Evolutionary conservation across 2,888 invertebrate species (phyloP), one percentile per base, ranked within the genome.

Genomic region (Belgica antarctica): DNA sequence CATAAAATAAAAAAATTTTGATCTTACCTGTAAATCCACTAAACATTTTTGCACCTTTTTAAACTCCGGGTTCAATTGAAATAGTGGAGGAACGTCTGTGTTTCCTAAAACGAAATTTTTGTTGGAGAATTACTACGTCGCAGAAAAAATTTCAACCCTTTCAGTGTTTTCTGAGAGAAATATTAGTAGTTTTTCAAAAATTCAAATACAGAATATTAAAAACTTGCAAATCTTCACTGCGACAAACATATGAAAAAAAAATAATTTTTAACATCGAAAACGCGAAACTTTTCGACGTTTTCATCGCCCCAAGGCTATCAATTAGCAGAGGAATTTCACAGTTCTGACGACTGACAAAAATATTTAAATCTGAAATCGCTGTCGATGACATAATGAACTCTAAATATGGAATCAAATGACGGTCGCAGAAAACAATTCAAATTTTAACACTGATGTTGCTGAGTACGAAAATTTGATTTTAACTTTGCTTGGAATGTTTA

Each of bases 11-110:
- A 52, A 15, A 15, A 47, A 24, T 10, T 19, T 57, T 19, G 2
- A 19, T 57, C 52, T 52, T 15, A 69, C 68, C 68, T 69, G 68
- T 69, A 19, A 69, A 57, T 69, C 68, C 68, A 24, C 68, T 69
- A 59, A 69, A 69, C 68, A 69, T 69, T 69, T 69, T 69, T 46
- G 15, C 15, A 2, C 7, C 2, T 52, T 52, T 5, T 2, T 19
- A 3, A 2, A 7, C 34, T 52, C 7, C 7, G 17, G n/a, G 7
- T 52, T 22, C 52, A 22, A 8, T 22, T 52, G 2, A 22, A 22
- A 19, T 12, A 4, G 17, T 52, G 52, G 15, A n/a, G 8, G 46
- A 41, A 2, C 12, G 17, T 52, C 52, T n/a, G n/a, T n/a, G n/a
- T n/a, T 22, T 52, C 52, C 52, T 52, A 52, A 7, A 52, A 52